Evolutionary conservation across 2,113 vertebrate genomes (phyloP).

Genomic region (Eptesicus fuscus): DNA sequence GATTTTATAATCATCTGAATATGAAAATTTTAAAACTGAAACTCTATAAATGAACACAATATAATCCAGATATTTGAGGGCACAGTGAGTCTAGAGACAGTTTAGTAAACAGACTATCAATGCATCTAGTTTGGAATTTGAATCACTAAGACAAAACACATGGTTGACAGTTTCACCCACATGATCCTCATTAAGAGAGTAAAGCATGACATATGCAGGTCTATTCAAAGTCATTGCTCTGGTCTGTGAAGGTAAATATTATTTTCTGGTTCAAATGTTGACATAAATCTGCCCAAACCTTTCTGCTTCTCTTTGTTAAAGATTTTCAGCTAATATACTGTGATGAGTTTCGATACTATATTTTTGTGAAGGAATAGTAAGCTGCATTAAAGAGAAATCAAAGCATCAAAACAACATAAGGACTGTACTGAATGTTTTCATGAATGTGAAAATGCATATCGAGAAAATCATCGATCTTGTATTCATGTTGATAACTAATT

Average conservation of each 20-base stretch:
- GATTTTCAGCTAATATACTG: neutral
- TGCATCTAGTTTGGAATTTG: slow-evolving; percentile 27
- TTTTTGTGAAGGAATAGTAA: slow-evolving; percentile 34
- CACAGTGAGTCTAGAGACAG: neutral
- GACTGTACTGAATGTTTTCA: neutral
- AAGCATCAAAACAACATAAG: slow-evolving; percentile 20
- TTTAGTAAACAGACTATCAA: slow-evolving; percentile 68
- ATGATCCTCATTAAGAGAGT: slow-evolving; percentile 56
- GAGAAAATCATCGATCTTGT: neutral
- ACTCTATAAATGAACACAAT: slow-evolving; percentile 57
- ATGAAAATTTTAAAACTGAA: slow-evolving; percentile 26
- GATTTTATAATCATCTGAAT: neutral
- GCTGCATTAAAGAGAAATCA: slow-evolving; percentile 56
- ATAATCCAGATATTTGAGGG: slow-evolving; percentile 48
- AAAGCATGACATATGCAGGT: neutral
- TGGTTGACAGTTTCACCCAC: slow-evolving; percentile 50
- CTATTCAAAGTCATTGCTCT: slow-evolving; percentile 23
- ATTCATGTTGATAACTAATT: slow-evolving; percentile 26
- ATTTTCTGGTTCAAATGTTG: slow-evolving; percentile 44
- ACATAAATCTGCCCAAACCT: slow-evolving; percentile 42
- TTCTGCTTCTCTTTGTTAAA: slow-evolving; percentile 41
- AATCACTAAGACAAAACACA: slow-evolving; percentile 55
- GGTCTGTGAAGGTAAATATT: neutral
- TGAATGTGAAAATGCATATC: neutral
- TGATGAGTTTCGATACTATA: neutral